Evolutionary conservation across 2,113 vertebrate species (phyloP), one percentile per base, ranked within the genome.

Genomic region (Quiscalus mexicanus): DNA sequence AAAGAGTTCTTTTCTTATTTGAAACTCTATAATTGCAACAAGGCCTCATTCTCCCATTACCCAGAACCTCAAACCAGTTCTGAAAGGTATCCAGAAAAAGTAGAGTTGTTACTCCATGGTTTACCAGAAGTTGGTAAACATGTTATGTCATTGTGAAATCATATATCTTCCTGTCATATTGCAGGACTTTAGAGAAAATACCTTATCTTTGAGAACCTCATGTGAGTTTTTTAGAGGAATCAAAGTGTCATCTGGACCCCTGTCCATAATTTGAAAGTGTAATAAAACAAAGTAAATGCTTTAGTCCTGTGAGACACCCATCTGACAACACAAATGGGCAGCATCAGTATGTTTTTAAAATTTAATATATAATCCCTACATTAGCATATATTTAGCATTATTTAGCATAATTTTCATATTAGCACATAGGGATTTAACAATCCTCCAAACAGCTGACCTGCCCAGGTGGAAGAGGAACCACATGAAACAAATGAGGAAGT

Each of bases 61-160:
- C 5, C 15, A 62, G 8, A 30, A n/a, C 18, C 11, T 76, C 8
- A 31, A 88, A 20, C 12, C 0, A 5, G 0, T 0, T 60, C 83
- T 86, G n/a, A 85, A 47, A 9, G 1, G 2, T 56, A 56, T 28
- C 22, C 13, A 80, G 67, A 73, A 86, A 86, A 14, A 9, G 5
- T 15, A 39, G 25, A 8, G 4, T 11, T 86, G 14, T 24, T 77
- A 20, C 21, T 69, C 6, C 39, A 22, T 20, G 10, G 15, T 30
- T 84, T 92, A 39, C 10, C 22, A 42, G 28, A 30, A 70, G 9
- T 0, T 35, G 12, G 28, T 12, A 90, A 90, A 55, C 6, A 33
- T 0, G 0, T 15, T 1, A 9, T 16, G 6, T 17, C 28, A 33
- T 6, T 74, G n/a, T 37, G 23, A 79, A 88, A 68, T 10, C 23